Conservation (phyloP, 2,888 invertebrate genomes). For the Scaptomyza reducta region DNA sequence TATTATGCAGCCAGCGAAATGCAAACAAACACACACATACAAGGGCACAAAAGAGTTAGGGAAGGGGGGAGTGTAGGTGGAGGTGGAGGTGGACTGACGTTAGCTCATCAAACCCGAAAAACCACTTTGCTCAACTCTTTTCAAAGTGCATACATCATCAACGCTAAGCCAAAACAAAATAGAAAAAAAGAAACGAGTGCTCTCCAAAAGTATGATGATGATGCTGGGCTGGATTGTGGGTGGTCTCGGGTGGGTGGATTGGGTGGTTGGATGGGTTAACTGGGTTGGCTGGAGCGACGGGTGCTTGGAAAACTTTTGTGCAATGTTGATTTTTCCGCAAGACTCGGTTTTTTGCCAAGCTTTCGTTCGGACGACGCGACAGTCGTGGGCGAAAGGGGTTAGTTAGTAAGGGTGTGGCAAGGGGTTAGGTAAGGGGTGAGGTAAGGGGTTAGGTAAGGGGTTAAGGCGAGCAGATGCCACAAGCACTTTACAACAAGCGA, state of each 20-base stretch:
- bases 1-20: conserved; percentile 67
- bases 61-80: conserved; percentile 14
- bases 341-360: conserved; percentile 69
- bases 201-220: conserved; percentile 32
- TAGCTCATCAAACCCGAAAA: conserved; percentile 76
- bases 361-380: conserved; percentile 38
- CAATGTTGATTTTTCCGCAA: conserved; percentile 80
- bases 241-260: conserved; percentile 4
- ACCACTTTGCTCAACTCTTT: conserved; percentile 78
- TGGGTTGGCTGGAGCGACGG: conserved; percentile 7
- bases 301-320: conserved; percentile 68
- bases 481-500: conserved; percentile 59
- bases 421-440: background rate
- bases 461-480: conserved; percentile 32
- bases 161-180: conserved; percentile 73
- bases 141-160: conserved; percentile 78
- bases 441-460: conserved; percentile 1
- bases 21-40: conserved; percentile 45
- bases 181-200: conserved; percentile 64
- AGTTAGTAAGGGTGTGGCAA: too few relatives aligned
- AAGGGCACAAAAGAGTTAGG: conserved; percentile 19
- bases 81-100: conserved; percentile 51
- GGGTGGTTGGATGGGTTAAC: background rate
- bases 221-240: conserved; percentile 3
- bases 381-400: background rate